These are phyloP conservation scores for Jaculus jaculus DNA, from an alignment of 2,113 vertebrate genomes.

Conservation along the genomic window DNA sequence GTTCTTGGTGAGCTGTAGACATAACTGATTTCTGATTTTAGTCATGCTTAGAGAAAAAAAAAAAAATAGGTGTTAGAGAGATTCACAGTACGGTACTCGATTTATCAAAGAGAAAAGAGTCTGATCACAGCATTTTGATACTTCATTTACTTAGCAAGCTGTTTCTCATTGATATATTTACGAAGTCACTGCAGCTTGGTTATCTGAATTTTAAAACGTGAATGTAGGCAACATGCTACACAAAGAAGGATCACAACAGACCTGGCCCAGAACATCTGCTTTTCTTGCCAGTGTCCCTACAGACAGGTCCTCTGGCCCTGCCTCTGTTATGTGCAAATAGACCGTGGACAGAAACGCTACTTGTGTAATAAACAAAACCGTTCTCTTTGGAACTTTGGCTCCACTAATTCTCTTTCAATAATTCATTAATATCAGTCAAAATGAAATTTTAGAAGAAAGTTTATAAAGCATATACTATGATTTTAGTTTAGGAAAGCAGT, in stretches of 20 bases:
- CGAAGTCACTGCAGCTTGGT: constrained; percentile 69
- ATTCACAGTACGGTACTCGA: constrained; percentile 73
- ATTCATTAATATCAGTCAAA: constrained; percentile 35
- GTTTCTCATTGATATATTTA: constrained; percentile 80
- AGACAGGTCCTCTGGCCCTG: neutral
- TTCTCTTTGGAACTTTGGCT: constrained; percentile 37
- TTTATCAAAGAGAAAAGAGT: constrained; percentile 78
- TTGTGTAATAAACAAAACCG: constrained; percentile 51
- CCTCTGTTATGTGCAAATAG: constrained; percentile 43
- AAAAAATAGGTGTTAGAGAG: constrained; percentile 6
- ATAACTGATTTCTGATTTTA: constrained; percentile 81
- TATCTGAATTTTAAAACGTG: constrained; percentile 62
- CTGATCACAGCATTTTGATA: constrained; percentile 48
- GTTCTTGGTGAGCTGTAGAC: neutral
- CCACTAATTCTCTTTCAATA: constrained; percentile 34
- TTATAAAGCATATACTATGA: too few relatives aligned
- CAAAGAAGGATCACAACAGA: constrained; percentile 60
- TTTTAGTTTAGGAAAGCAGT: too few relatives aligned
- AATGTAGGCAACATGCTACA: constrained; percentile 14
- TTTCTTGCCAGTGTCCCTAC: neutral
- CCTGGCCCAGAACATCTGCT: constrained; percentile 53
- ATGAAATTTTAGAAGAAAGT: neutral
- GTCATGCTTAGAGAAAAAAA: constrained; percentile 77
- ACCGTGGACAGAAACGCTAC: neutral
- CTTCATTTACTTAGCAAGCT: constrained; percentile 82